Conservation (phyloP, 1,140 invertebrate species). For the Aphelenchoides avenae region DNA sequence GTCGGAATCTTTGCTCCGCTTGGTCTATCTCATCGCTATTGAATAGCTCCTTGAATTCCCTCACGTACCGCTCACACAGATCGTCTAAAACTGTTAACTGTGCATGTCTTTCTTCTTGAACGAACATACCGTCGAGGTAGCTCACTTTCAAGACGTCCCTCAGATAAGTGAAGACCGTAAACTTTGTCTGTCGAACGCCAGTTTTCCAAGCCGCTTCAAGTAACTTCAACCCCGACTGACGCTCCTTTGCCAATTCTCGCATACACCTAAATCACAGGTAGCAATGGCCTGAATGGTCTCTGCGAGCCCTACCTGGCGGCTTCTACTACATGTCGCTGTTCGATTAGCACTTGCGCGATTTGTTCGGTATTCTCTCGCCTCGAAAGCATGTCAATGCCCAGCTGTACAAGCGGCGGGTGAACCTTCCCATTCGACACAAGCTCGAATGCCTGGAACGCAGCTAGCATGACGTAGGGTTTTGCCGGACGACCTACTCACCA, state of each 20-base stretch:
- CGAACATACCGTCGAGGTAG: constrained; percentile 15
- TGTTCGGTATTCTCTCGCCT: constrained; percentile 27
- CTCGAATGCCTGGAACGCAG: constrained; percentile 29
- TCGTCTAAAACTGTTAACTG: constrained; percentile 17
- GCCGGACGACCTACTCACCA: constrained; percentile 22
- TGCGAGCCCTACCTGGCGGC: constrained; percentile 14
- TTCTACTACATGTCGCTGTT: constrained; percentile 19
- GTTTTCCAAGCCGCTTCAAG: constrained; percentile 22
- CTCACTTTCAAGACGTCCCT: constrained; percentile 21
- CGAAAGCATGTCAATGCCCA: constrained; percentile 26
- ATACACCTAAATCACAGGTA: not conserved
- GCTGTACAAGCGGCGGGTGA: constrained; percentile 14
- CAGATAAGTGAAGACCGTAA: constrained; percentile 22
- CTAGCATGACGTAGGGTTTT: not conserved
- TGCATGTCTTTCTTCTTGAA: not conserved
- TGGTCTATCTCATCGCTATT: constrained; percentile 32
- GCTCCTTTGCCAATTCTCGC: not conserved
- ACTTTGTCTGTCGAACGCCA: constrained; percentile 17
- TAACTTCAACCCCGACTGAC: constrained; percentile 9
- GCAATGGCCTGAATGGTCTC: not conserved
- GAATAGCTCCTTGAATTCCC: constrained; percentile 28
- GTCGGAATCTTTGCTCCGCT: constrained; percentile 30
- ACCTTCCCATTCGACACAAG: constrained; percentile 3
- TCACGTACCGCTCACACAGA: constrained; percentile 25
- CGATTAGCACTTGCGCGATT: constrained; percentile 20